These are phyloP conservation scores for Enteromius paludinosus DNA, from an alignment of 2,797 vertebrate genomes.

Conservation along the genomic window DNA sequence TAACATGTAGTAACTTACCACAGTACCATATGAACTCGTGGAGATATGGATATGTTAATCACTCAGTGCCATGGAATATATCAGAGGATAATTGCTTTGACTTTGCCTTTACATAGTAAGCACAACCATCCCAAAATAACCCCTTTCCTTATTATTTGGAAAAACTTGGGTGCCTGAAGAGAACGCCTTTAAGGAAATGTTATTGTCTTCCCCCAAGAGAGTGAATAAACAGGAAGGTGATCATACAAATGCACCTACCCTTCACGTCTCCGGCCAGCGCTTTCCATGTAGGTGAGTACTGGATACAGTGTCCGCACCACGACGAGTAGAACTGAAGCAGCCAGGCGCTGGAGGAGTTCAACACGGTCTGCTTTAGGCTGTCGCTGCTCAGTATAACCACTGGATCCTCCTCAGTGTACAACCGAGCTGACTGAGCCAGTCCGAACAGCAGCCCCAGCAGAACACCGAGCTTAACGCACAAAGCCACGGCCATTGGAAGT, in stretches of 20 bases:
- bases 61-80: background rate
- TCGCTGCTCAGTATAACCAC: constrained; percentile 83
- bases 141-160: background rate
- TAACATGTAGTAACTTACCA: too few relatives aligned
- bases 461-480: constrained; percentile 20
- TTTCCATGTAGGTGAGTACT: constrained; percentile 92
- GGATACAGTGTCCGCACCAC: constrained; percentile 94
- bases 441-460: constrained; percentile 20
- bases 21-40: background rate
- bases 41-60: background rate
- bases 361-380: constrained; percentile 75
- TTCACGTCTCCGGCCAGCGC: constrained; percentile 87
- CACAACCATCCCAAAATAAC: background rate
- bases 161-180: background rate
- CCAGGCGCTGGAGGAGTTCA: constrained; percentile 89
- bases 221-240: constrained; percentile 7
- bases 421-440: constrained; percentile 50
- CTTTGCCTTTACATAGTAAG: background rate
- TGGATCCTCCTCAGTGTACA: constrained; percentile 86
- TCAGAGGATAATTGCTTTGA: background rate
- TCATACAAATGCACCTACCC: constrained; percentile 73
- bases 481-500: constrained; percentile 43
- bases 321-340: constrained; percentile 94
- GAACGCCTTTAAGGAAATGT: background rate
- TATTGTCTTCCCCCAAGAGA: background rate